A percentile compares a stretch with the other conserved stretches of the same genome.
Conservation (phyloP, 2,113 vertebrate species). For the Zosterops japonicus region DNA sequence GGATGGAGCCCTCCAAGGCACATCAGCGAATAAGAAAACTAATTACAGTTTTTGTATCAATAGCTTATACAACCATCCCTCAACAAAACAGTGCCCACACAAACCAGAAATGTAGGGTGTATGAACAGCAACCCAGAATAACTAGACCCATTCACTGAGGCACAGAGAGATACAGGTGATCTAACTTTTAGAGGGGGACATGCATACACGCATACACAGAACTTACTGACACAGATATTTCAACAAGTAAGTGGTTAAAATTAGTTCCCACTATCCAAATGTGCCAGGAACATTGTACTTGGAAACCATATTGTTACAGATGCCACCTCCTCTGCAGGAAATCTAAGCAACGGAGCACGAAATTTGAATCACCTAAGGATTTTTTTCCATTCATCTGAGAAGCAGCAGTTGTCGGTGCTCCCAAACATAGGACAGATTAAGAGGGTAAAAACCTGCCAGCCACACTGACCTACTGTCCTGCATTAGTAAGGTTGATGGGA, state of each 20-base stretch:
- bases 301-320: background rate
- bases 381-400: background rate
- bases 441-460: background rate
- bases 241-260: background rate
- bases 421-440: background rate
- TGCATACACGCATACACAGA: fast-evolving
- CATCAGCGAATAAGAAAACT: fast-evolving
- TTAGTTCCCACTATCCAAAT: background rate
- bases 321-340: background rate
- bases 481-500: background rate
- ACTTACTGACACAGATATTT: background rate
- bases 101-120: background rate
- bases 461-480: background rate
- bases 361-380: background rate
- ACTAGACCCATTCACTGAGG: background rate
- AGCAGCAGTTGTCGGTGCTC: background rate
- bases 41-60: background rate
- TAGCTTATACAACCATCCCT: background rate
- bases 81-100: background rate
- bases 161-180: background rate
- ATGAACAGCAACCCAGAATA: background rate
- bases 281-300: background rate
- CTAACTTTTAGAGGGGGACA: background rate
- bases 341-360: background rate
- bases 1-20: background rate